Evolutionary conservation across 2,797 vertebrate genomes (phyloP).

Genomic region (Xenentodon cancila): DNA sequence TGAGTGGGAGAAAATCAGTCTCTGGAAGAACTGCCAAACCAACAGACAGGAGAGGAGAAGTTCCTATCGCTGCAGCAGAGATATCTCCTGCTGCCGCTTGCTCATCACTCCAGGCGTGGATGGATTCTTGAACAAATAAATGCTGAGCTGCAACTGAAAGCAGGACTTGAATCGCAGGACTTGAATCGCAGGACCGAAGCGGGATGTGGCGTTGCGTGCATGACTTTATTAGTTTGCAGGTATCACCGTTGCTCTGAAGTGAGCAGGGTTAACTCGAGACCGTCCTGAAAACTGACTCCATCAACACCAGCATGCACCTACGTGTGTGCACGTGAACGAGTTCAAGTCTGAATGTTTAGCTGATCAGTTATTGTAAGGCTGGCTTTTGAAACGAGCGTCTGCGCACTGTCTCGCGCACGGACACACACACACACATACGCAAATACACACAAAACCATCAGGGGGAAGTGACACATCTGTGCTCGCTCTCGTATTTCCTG

Average conservation of each 20-base stretch:
- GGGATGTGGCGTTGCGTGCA: conserved; percentile 45
- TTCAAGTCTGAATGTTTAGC: neutral
- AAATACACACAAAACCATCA: conserved; percentile 19
- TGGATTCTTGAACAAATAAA: conserved; percentile 42
- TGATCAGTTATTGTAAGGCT: conserved; percentile 15
- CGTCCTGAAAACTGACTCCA: conserved; percentile 67
- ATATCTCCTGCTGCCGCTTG: conserved; percentile 39
- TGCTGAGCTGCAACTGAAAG: conserved; percentile 25
- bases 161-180: conserved; percentile 35
- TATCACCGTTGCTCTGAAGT: conserved; percentile 64
- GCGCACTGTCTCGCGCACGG: conserved; percentile 23
- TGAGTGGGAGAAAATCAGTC: conserved; percentile 59
- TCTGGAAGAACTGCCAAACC: conserved; percentile 45
- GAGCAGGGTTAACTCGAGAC: conserved; percentile 69
- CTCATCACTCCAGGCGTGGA: conserved; percentile 31
- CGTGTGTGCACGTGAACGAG: neutral
- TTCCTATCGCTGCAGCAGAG: conserved; percentile 29
- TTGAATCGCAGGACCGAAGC: conserved; percentile 40
- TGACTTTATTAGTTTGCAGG: conserved; percentile 25
- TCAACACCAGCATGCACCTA: conserved; percentile 17
- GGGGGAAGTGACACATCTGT: conserved; percentile 76
- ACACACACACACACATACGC: neutral
- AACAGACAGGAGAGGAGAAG: conserved; percentile 36
- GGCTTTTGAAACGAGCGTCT: conserved; percentile 47
- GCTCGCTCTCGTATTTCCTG: conserved; percentile 72